A percentile compares a stretch with the other conserved stretches of the same genome.
Conservation (phyloP, 1,140 invertebrate species). For the Procambarus clarkii region DNA sequence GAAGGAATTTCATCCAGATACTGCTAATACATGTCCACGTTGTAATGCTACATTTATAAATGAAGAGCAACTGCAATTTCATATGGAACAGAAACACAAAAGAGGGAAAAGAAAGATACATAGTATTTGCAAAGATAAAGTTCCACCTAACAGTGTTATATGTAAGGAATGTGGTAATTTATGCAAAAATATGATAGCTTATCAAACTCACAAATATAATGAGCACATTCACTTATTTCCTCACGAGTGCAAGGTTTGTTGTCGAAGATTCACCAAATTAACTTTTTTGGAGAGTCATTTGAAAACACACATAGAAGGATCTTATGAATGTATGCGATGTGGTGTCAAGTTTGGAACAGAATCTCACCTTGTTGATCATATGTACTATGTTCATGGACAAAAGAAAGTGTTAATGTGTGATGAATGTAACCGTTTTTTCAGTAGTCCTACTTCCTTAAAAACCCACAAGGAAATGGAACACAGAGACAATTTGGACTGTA, state of each 20-base stretch:
- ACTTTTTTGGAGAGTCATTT: constrained; percentile 53
- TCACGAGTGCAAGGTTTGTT: constrained; percentile 57
- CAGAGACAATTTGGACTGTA: constrained; percentile 46
- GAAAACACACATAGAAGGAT: constrained; percentile 58
- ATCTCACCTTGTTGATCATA: constrained; percentile 54
- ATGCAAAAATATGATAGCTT: constrained; percentile 55
- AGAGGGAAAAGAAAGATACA: constrained; percentile 42
- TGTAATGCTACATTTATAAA: constrained; percentile 59
- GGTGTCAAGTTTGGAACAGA: constrained; percentile 62
- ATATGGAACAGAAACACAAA: constrained; percentile 54
- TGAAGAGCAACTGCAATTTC: constrained; percentile 52
- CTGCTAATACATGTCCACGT: constrained; percentile 54
- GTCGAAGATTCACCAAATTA: constrained; percentile 51
- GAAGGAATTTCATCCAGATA: constrained; percentile 50
- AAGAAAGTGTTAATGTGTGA: constrained; percentile 62
- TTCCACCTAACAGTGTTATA: constrained; percentile 33
- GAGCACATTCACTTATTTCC: constrained; percentile 63
- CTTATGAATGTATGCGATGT: constrained; percentile 45
- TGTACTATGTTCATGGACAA: constrained; percentile 66
- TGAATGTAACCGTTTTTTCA: constrained; percentile 52
- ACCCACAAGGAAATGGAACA: constrained; percentile 66
- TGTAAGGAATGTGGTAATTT: constrained; percentile 64
- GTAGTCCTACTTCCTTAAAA: constrained; percentile 52
- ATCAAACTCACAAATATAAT: constrained; percentile 61
- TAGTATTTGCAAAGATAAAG: constrained; percentile 19